A percentile compares a stretch with the other conserved stretches of the same genome.
These are phyloP conservation scores for Plestiodon gilberti DNA, from an alignment of 2,113 vertebrate genomes.

Conservation along the genomic window DNA sequence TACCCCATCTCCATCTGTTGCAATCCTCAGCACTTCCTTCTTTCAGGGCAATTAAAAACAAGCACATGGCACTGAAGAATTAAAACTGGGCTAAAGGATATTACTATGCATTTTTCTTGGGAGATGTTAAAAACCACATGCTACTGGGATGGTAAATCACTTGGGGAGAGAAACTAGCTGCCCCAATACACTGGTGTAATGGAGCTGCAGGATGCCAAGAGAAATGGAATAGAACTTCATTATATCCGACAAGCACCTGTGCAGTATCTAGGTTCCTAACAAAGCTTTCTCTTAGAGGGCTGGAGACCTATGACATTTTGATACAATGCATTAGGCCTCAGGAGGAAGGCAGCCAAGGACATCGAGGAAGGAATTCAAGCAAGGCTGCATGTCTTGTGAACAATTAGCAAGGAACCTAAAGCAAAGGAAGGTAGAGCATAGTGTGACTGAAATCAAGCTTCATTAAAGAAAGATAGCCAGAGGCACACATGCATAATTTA, in stretches of 20 bases:
- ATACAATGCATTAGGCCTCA: slow-evolving; percentile 40
- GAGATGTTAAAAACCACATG: not conserved
- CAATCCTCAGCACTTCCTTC: slow-evolving; percentile 28
- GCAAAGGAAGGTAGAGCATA: slow-evolving; percentile 58
- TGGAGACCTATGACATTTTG: slow-evolving; percentile 46
- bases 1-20: not conserved
- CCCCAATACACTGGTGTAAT: slow-evolving; percentile 26
- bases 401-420: slow-evolving; percentile 51
- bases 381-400: slow-evolving; percentile 52
- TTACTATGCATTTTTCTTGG: slow-evolving; percentile 32
- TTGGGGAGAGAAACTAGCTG: slow-evolving; percentile 39
- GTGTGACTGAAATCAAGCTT: slow-evolving; percentile 63
- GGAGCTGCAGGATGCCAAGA: slow-evolving; percentile 15
- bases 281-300: slow-evolving; percentile 37
- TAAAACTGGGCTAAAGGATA: slow-evolving; percentile 37
- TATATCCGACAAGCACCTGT: slow-evolving; percentile 62
- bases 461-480: slow-evolving; percentile 63
- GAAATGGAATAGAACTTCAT: slow-evolving; percentile 37
- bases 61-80: slow-evolving; percentile 27
- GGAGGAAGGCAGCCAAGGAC: slow-evolving; percentile 21
- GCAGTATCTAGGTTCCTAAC: slow-evolving; percentile 53
- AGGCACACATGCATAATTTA: slow-evolving; percentile 68
- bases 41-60: slow-evolving; percentile 41
- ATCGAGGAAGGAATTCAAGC: slow-evolving; percentile 34
- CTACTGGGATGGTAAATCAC: slow-evolving; percentile 33